phyloP scores from a whole-genome alignment of 2,113 vertebrate genomes.

The Nyctibius bracteatus region DNA sequence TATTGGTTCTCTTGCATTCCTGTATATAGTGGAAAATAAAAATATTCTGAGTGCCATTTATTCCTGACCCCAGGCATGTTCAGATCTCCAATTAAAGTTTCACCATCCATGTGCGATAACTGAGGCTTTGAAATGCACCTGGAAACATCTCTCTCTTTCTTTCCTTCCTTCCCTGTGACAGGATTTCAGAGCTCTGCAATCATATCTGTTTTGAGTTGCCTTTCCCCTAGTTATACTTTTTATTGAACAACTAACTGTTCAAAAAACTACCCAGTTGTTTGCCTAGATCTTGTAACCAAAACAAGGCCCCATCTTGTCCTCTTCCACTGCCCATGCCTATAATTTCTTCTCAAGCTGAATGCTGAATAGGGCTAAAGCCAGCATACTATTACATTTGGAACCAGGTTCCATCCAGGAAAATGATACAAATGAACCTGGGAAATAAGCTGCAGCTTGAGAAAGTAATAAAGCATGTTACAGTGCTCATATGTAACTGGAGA shows the following conservation, averaged over 20 bases:
- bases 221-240: background rate
- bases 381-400: conserved; percentile 8
- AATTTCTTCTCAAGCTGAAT: conserved; percentile 19
- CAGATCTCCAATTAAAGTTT: background rate
- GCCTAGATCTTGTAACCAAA: conserved; percentile 30
- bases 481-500: conserved; percentile 41
- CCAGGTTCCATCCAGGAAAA: conserved; percentile 14
- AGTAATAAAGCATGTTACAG: conserved; percentile 32
- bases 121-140: background rate
- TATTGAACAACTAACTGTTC: background rate
- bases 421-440: conserved; percentile 48
- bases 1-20: background rate
- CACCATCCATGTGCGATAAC: background rate
- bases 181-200: conserved; percentile 7
- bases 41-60: background rate
- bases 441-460: conserved; percentile 41
- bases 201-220: background rate
- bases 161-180: background rate
- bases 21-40: background rate
- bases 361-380: background rate
- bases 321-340: background rate
- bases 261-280: conserved; percentile 1
- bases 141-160: background rate
- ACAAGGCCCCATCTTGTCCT: background rate
- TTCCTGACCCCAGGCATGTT: background rate